Conservation (phyloP, 2,888 invertebrate species). For the Hoplodrina ambigua region DNA sequence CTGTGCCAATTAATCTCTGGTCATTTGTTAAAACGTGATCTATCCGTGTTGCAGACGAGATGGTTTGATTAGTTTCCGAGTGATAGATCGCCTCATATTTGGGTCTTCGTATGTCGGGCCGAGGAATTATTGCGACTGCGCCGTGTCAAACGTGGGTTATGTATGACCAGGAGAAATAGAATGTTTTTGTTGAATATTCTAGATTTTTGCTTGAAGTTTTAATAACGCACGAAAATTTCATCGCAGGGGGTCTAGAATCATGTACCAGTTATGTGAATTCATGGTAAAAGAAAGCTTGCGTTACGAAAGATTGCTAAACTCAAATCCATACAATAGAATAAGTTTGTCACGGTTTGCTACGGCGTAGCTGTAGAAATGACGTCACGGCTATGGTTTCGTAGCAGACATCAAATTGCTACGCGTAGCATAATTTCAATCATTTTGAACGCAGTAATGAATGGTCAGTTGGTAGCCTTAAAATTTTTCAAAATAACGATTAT, state of each 20-base stretch:
- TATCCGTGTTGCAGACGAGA: not conserved
- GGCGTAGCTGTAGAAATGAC: constrained; percentile 10
- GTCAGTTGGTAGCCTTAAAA: too few species aligned
- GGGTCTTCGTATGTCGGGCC: constrained; percentile 7
- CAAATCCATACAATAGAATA: not conserved
- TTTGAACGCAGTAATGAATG: too few species aligned
- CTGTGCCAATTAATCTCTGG: not conserved
- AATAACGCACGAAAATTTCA: too few species aligned
- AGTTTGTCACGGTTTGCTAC: not conserved
- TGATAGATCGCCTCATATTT: constrained; percentile 46
- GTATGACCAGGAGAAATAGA: constrained; percentile 4
- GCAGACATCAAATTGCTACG: constrained; percentile 5
- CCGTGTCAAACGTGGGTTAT: constrained; percentile 10
- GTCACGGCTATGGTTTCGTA: not conserved
- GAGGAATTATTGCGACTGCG: constrained; percentile 19
- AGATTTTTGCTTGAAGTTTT: too few species aligned
- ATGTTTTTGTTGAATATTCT: not conserved
- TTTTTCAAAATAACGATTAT: too few species aligned
- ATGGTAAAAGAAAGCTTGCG: too few species aligned
- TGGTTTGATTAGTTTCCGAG: constrained; percentile 42
- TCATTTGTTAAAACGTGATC: not conserved
- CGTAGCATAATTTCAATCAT: not conserved
- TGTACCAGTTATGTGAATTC: too few species aligned
- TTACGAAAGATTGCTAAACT: not conserved
- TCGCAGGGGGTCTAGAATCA: too few species aligned